Percentiles rank a stretch among this genome's conserved stretches.
Conservation (phyloP, 2,888 invertebrate genomes). For the Hyalella azteca region DNA sequence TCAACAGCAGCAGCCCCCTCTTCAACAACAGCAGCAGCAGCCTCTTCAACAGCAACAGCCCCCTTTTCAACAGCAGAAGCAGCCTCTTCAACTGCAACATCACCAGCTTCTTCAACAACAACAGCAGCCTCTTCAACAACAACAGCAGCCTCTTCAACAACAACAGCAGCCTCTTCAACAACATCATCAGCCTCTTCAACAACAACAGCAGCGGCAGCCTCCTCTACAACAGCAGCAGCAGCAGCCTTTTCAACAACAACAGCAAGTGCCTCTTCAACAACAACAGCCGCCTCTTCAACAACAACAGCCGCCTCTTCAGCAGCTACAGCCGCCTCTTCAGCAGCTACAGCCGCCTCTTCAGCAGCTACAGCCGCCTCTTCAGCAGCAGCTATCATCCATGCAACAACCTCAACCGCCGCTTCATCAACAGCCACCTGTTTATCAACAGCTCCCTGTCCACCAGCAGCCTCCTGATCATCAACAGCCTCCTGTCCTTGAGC, state of each 20-base stretch:
- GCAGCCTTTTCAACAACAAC: not conserved
- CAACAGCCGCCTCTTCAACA: not conserved
- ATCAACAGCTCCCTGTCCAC: constrained; percentile 36
- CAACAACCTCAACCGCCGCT: not conserved
- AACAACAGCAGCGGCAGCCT: too few species aligned
- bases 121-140: too few species aligned
- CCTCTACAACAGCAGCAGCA: not conserved
- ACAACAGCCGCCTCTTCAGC: not conserved
- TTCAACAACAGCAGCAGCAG: constrained; percentile 39
- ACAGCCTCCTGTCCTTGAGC: not conserved
- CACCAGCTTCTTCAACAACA: constrained; percentile 41
- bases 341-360: not conserved
- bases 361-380: not conserved
- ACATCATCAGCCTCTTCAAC: too few species aligned
- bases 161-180: constrained; percentile 55
- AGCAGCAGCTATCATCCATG: not conserved
- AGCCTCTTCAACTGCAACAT: too few species aligned
- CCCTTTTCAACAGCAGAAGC: too few species aligned
- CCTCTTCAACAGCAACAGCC: too few species aligned
- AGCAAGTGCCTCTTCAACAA: not conserved
- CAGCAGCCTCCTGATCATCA: constrained; percentile 62
- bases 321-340: not conserved
- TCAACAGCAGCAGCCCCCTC: too few species aligned
- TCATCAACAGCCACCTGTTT: constrained; percentile 40
- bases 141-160: constrained; percentile 50